A percentile compares a stretch with the other conserved stretches of the same genome.
Conservation (phyloP, 2,888 invertebrate species). For the Apodemia mormo region DNA sequence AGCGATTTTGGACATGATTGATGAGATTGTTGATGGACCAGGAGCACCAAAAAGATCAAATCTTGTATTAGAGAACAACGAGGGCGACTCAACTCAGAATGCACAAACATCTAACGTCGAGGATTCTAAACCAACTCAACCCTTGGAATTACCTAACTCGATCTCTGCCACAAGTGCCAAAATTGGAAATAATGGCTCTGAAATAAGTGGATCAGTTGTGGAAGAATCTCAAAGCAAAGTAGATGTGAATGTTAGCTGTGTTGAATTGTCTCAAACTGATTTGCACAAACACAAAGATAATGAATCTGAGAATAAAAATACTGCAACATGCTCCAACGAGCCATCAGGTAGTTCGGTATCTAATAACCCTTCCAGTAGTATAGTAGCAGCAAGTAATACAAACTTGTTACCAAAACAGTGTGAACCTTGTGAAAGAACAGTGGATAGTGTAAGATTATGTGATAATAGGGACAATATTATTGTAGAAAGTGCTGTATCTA, state of each 20-base stretch:
- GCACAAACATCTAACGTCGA: conserved; percentile 27
- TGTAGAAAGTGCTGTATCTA: conserved; percentile 75
- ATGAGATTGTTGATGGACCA: conserved; percentile 76
- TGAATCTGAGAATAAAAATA: conserved; percentile 31
- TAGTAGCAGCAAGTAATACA: conserved; percentile 47
- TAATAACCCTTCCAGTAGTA: conserved; percentile 59
- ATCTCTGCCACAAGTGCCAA: conserved; percentile 46
- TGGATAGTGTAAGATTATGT: conserved; percentile 72
- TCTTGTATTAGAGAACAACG: conserved; percentile 40
- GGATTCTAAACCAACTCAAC: conserved; percentile 25
- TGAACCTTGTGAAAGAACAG: conserved; percentile 63
- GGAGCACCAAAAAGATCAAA: conserved; percentile 67
- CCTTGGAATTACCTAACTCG: conserved; percentile 34
- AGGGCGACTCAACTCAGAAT: conserved; percentile 32
- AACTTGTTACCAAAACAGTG: conserved; percentile 51
- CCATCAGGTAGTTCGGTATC: conserved; percentile 34
- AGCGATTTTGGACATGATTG: conserved; percentile 78
- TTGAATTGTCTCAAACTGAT: conserved; percentile 45
- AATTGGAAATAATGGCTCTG: conserved; percentile 44
- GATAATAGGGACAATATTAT: conserved; percentile 68
- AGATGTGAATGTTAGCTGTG: conserved; percentile 42
- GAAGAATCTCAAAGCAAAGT: conserved; percentile 40
- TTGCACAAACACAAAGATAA: conserved; percentile 43
- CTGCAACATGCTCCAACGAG: conserved; percentile 37
- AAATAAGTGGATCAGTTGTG: conserved; percentile 35